Conservation (phyloP, 2,113 vertebrate genomes). For the Chinchilla lanigera region DNA sequence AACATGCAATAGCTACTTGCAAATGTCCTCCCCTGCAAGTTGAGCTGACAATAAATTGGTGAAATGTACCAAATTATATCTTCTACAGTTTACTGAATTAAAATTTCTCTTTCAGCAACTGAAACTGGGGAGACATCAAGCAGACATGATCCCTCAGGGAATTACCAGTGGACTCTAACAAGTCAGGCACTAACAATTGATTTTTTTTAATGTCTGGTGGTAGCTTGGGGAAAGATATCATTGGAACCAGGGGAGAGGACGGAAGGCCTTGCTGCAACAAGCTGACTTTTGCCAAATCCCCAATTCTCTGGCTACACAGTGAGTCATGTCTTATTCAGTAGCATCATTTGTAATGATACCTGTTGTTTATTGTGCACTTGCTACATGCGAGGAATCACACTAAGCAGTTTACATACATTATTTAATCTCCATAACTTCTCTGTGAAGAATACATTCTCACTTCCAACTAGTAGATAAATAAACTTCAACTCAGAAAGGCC, state of each 20-base stretch:
- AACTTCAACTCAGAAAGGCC: constrained; percentile 27
- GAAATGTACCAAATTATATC: constrained; percentile 61
- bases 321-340: not conserved
- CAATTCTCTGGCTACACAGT: not conserved
- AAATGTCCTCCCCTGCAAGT: not conserved
- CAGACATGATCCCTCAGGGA: not conserved
- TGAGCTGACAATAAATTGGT: constrained; percentile 2
- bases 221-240: accelerated
- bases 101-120: constrained; percentile 64
- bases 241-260: not conserved
- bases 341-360: not conserved
- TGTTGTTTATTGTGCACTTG: not conserved
- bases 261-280: not conserved
- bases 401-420: not conserved
- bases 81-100: constrained; percentile 61
- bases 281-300: not conserved
- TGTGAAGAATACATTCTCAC: not conserved
- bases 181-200: not conserved
- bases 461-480: not conserved
- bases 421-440: not conserved
- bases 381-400: not conserved
- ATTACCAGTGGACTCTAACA: constrained; percentile 22
- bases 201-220: not conserved
- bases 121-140: not conserved
- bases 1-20: not conserved